Evolutionary conservation across 2,888 invertebrate genomes (phyloP).

Genomic region (Synergus gifuensis): DNA sequence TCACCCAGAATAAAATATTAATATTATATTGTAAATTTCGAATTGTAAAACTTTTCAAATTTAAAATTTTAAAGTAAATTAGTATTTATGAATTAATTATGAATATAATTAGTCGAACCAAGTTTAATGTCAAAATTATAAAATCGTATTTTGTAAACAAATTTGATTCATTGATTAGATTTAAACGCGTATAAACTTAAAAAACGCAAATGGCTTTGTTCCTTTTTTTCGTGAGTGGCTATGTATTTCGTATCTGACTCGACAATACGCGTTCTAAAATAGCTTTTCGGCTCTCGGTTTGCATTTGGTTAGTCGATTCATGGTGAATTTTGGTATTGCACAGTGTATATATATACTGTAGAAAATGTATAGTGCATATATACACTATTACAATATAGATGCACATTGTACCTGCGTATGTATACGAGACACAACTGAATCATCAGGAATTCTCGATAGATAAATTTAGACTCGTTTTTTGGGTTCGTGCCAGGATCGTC

Average conservation of each 20-base stretch:
- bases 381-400: background rate
- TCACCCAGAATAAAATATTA: too few species aligned
- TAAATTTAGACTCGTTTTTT: conserved; percentile 66
- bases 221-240: background rate
- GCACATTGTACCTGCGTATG: background rate
- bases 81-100: too few species aligned
- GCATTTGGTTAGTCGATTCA: background rate
- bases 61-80: too few species aligned
- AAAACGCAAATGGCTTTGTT: background rate
- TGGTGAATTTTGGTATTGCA: background rate
- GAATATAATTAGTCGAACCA: too few species aligned
- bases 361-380: background rate
- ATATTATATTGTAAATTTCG: too few species aligned
- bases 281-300: background rate
- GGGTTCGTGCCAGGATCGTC: conserved; percentile 63
- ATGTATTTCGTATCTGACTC: background rate
- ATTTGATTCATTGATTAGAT: background rate
- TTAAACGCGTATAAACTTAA: background rate
- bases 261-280: conserved; percentile 4
- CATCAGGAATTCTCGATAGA: conserved; percentile 53
- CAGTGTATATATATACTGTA: background rate
- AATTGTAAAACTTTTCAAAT: too few species aligned
- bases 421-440: conserved; percentile 42
- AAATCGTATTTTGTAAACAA: background rate
- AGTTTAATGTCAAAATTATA: too few species aligned